These are phyloP conservation scores for Alosa alosa DNA, from an alignment of 2,113 vertebrate genomes.

Conservation along the genomic window DNA sequence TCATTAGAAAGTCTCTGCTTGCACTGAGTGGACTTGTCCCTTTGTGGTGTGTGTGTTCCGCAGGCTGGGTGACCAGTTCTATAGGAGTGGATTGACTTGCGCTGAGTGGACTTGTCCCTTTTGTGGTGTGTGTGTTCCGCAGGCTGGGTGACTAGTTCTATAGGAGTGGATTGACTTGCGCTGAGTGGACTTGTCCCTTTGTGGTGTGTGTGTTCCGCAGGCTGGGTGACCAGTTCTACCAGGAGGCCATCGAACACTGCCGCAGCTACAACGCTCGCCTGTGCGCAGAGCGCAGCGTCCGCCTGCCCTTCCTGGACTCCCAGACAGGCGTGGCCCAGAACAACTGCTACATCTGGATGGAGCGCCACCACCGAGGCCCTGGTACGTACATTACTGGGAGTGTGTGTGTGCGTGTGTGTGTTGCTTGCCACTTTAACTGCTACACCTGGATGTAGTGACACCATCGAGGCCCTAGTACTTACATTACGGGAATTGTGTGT, in stretches of 20 bases:
- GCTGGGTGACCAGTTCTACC: slow-evolving; percentile 97
- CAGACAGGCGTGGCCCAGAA: slow-evolving; percentile 97
- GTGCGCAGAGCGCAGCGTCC: slow-evolving; percentile 92
- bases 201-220: slow-evolving; percentile 52
- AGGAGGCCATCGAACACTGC: slow-evolving; percentile 96
- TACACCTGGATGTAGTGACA: too few species aligned
- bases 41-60: too few species aligned
- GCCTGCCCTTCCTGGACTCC: slow-evolving; percentile 94
- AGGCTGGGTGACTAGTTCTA: slow-evolving; percentile 58
- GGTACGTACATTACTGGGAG: slow-evolving; percentile 65
- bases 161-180: not conserved
- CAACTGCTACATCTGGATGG: slow-evolving; percentile 99
- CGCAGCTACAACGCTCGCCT: slow-evolving; percentile 95
- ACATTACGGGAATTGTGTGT: too few species aligned
- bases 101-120: too few species aligned
- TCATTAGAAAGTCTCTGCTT: too few species aligned
- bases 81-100: too few species aligned
- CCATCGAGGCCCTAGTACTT: too few species aligned
- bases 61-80: too few species aligned
- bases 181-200: too few species aligned
- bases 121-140: too few species aligned
- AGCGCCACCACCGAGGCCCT: slow-evolving; percentile 92
- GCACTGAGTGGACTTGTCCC: too few species aligned
- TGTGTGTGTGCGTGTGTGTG: slow-evolving; percentile 2
- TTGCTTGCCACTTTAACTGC: not conserved